Conservation (phyloP, 2,113 vertebrate genomes). For the Gyps fulvus region DNA sequence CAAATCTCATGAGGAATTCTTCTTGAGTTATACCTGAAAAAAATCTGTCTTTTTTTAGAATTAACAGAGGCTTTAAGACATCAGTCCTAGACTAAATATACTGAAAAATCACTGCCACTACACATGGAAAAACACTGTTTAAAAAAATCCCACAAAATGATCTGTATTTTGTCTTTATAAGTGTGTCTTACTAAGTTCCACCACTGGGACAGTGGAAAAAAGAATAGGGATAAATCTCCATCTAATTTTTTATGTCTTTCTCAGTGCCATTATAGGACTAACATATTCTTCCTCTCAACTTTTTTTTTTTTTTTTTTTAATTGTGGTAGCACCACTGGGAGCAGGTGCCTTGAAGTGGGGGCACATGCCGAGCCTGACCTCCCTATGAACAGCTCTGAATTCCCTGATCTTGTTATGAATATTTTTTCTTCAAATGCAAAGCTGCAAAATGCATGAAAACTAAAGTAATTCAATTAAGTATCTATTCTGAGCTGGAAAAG, state of each 20-base stretch:
- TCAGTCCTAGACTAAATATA: background rate
- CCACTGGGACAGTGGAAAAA: background rate
- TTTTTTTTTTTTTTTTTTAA: background rate
- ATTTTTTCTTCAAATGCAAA: slow-evolving; percentile 69
- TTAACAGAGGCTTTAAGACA: background rate
- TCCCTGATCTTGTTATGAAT: slow-evolving; percentile 64
- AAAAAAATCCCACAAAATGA: background rate
- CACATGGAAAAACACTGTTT: background rate
- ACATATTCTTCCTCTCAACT: background rate
- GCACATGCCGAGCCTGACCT: slow-evolving; percentile 29
- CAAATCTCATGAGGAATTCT: background rate
- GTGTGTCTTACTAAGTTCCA: background rate
- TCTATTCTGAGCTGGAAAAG: slow-evolving; percentile 74
- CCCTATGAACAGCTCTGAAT: slow-evolving; percentile 40
- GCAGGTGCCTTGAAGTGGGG: slow-evolving; percentile 59
- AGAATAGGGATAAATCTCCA: background rate
- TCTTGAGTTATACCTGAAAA: background rate
- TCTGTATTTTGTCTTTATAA: background rate
- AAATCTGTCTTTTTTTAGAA: background rate
- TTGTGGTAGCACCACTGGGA: slow-evolving; percentile 1
- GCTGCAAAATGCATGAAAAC: slow-evolving; percentile 75
- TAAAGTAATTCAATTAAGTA: slow-evolving; percentile 81
- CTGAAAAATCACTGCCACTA: background rate
- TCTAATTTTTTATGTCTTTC: background rate
- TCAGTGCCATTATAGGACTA: background rate